Base-by-base conservation (phyloP, 1,140 invertebrate genomes). In the Hyles vespertilio region DNA sequence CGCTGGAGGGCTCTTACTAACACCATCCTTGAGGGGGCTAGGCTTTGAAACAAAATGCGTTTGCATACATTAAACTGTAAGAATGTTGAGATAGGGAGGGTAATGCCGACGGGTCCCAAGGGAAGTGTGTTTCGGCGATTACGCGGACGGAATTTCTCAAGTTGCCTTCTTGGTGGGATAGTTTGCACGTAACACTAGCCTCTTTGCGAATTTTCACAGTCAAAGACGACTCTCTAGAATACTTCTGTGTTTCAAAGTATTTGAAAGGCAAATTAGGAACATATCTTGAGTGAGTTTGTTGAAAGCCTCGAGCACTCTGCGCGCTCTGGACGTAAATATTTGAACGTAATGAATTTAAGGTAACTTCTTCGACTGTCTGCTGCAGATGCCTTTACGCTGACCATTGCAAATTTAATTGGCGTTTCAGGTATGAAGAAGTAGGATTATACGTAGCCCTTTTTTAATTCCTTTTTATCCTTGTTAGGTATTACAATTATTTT, bases 41-140 rank as follows among this genome's bases (percentile, higher is more conserved):
- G 77, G 79, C 84, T 89, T 89, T 86, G 85, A 85, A 89, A 89
- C 85, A 89, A 89, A 89, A 87, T 89, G 85, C 84, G 84, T 87
- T 87, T 87, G 84, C 85, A 89, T 89, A 89, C 77, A 87, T 88
- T 88, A 85, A 88, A 87, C 76, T 84, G 74, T 89, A 87, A 86
- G 85, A 87, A 89, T 88, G 85, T 85, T 76, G 69, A 87, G 79
- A 86, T 85, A 84, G 77, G 75, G 75, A 74, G 80, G 73, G 77
- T 79, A 79, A 76, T 78, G 73, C 72, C 61, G 64, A 49, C 59
- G 72, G 70, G 74, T 80, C 80, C 72, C 80, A 60, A 6, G 79
- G 77, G 82, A 63, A 81, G 68, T 74, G 73, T 83, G 84, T 87
- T 88, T 84, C 70, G 82, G 78, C 84, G 85, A 88, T 88, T 85